Evolutionary conservation across 2,797 vertebrate species (phyloP).

Genomic region (Bothrops alternatus): DNA sequence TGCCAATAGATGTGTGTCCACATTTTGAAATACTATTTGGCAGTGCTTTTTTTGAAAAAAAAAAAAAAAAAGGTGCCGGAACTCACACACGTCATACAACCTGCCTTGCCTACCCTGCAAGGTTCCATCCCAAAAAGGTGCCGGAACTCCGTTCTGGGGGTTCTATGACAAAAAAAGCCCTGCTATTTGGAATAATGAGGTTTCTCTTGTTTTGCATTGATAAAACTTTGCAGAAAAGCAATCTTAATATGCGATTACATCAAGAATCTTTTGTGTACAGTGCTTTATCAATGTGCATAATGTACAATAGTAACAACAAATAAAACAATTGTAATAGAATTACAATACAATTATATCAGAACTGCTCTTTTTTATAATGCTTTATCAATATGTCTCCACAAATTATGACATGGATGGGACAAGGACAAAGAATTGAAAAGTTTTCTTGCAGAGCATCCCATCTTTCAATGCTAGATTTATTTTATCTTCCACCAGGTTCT

Average conservation of each 20-base stretch:
- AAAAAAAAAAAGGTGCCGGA: too few species aligned
- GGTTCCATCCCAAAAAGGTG: too few species aligned
- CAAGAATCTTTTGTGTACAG: neutral
- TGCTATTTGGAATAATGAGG: neutral
- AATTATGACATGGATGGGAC: neutral
- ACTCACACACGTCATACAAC: too few species aligned
- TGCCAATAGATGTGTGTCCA: neutral
- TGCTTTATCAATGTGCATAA: neutral
- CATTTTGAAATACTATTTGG: neutral
- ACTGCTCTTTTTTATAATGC: neutral
- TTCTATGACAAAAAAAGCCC: too few species aligned
- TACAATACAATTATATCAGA: neutral
- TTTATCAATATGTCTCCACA: neutral
- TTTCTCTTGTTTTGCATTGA: neutral
- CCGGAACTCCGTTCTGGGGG: too few species aligned
- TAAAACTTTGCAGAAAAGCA: neutral
- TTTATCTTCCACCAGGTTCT: neutral
- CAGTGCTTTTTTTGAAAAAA: too few species aligned
- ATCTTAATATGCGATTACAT: neutral
- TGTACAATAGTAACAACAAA: neutral
- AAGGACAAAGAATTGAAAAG: neutral
- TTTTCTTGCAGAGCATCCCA: neutral
- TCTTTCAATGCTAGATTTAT: neutral
- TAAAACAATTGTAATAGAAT: neutral
- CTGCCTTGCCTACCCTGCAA: too few species aligned